Percentiles rank a stretch among this genome's conserved stretches.
These are phyloP conservation scores for Poeciliopsis paucimaculata DNA, from an alignment of 2,797 vertebrate species.

Conservation along the genomic window DNA sequence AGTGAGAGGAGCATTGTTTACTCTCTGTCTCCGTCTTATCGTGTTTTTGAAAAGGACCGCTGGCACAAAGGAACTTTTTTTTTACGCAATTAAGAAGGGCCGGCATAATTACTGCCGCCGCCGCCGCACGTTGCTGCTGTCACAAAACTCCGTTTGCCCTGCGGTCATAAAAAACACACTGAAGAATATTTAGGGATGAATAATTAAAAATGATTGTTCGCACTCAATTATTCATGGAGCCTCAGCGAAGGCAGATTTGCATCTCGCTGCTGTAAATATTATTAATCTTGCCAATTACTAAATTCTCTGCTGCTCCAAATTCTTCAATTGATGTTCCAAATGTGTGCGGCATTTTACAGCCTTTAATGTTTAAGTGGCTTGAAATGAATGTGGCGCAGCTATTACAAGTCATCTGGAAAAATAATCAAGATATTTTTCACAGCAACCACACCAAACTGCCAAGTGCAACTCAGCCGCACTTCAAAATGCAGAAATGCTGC, in stretches of 20 bases:
- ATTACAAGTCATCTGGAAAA: slow-evolving; percentile 71
- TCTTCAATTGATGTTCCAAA: slow-evolving; percentile 79
- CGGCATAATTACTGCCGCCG: slow-evolving; percentile 72
- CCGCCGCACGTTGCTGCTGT: slow-evolving; percentile 76
- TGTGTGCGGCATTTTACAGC: slow-evolving; percentile 64
- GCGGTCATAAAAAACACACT: slow-evolving; percentile 80
- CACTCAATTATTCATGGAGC: slow-evolving; percentile 83
- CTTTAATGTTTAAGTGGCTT: slow-evolving; percentile 80
- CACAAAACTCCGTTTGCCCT: slow-evolving; percentile 80
- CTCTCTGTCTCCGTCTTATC: slow-evolving; percentile 51
- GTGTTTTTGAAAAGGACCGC: slow-evolving; percentile 67
- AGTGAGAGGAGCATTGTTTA: slow-evolving; percentile 62
- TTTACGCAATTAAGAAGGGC: slow-evolving; percentile 79
- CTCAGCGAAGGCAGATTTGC: slow-evolving; percentile 79
- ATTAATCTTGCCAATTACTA: slow-evolving; percentile 86
- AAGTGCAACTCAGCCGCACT: slow-evolving; percentile 22
- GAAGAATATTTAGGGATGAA: slow-evolving; percentile 85
- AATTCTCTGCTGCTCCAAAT: slow-evolving; percentile 80
- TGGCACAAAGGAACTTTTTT: slow-evolving; percentile 76
- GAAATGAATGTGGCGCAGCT: slow-evolving; percentile 72
- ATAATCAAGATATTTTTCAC: slow-evolving; percentile 59
- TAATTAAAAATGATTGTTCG: slow-evolving; percentile 85
- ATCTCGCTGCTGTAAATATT: slow-evolving; percentile 83
- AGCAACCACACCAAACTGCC: slow-evolving; percentile 31
- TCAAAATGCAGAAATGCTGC: slow-evolving; percentile 2